A percentile compares a stretch with the other conserved stretches of the same genome.
These are phyloP conservation scores for Stomatorhinus walkeri DNA, from an alignment of 2,797 vertebrate genomes.

Conservation along the genomic window DNA sequence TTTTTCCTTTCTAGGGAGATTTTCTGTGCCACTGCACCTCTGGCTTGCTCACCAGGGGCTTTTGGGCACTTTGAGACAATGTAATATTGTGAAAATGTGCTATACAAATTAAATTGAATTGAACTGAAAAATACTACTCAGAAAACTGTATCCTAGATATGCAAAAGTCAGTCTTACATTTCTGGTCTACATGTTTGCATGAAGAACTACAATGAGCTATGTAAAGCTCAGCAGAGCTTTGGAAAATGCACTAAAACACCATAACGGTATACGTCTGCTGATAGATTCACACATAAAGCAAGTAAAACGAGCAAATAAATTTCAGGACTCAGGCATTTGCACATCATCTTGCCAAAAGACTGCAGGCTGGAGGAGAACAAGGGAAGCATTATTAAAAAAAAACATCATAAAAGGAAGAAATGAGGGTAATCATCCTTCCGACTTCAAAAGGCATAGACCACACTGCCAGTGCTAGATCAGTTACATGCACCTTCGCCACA, in stretches of 20 bases:
- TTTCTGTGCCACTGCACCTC: background rate
- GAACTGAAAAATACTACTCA: background rate
- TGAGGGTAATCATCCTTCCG: background rate
- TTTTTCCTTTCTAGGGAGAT: background rate
- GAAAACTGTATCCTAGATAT: background rate
- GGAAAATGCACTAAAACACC: background rate
- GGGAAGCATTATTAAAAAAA: background rate
- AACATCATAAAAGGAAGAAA: background rate
- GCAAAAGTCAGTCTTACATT: background rate
- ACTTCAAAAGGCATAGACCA: background rate
- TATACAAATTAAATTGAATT: background rate
- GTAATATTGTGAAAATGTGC: background rate
- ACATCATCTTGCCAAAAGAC: background rate
- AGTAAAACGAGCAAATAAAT: background rate
- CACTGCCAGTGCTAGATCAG: conserved; percentile 11
- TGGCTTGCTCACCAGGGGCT: background rate
- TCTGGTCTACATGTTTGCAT: background rate
- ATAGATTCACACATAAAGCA: background rate
- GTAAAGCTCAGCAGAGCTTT: background rate
- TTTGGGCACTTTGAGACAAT: background rate
- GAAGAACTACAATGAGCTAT: background rate
- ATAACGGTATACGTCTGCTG: background rate
- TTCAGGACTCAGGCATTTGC: background rate
- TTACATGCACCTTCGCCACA: background rate
- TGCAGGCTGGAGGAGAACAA: background rate